Evolutionary conservation across 2,113 vertebrate species (phyloP).

Genomic region (Psammodynastes pulverulentus): DNA sequence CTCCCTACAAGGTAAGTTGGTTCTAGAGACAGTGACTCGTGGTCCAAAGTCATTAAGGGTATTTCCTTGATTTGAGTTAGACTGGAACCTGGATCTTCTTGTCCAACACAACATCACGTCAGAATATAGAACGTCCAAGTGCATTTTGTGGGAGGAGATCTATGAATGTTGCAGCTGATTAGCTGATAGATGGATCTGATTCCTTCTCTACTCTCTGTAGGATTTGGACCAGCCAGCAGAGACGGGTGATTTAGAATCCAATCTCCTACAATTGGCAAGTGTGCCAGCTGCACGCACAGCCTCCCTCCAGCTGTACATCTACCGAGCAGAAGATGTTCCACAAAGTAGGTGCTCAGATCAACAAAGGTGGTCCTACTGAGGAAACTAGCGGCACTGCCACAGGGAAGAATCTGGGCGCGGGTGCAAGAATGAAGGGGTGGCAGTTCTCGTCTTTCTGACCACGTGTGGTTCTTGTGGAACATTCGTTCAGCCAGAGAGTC

Average conservation of each 20-base stretch:
- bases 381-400: not conserved
- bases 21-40: not conserved
- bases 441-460: too few relatives aligned
- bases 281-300: conserved; percentile 1
- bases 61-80: not conserved
- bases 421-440: not conserved
- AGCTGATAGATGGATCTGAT: not conserved
- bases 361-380: not conserved
- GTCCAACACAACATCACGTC: not conserved
- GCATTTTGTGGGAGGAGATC: not conserved
- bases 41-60: not conserved
- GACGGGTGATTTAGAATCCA: not conserved
- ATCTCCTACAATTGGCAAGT: conserved; percentile 32
- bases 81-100: not conserved
- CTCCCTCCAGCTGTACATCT: conserved; percentile 57
- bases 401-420: too few relatives aligned
- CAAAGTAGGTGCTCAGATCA: conserved; percentile 42
- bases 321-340: conserved; percentile 63
- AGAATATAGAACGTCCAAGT: not conserved
- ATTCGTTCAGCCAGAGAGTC: not conserved
- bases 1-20: not conserved
- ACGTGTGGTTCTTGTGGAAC: not conserved
- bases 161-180: too few relatives aligned
- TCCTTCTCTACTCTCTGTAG: conserved; percentile 28
- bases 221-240: conserved; percentile 31